phyloP scores from a whole-genome alignment of 2,888 invertebrate genomes.

The Amphipoea lucens region DNA sequence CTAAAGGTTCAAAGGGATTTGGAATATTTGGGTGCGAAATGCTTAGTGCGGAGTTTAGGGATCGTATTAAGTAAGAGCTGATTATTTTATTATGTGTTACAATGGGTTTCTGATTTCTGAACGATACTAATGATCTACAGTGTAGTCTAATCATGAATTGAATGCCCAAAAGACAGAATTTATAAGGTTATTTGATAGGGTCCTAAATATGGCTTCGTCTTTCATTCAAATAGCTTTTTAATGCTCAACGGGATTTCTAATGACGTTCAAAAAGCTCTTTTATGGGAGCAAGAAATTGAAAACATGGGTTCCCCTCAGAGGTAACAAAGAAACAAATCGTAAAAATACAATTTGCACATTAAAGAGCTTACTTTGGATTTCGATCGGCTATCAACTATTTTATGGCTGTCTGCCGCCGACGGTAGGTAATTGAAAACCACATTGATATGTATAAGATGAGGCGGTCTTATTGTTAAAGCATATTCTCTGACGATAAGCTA shows the following conservation, averaged over 20 bases:
- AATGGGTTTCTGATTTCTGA: conserved; percentile 18
- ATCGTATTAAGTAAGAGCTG: conserved; percentile 8
- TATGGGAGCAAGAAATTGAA: conserved; percentile 47
- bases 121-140: neutral
- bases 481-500: conserved; percentile 12
- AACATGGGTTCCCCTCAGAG: conserved; percentile 45
- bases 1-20: conserved; percentile 48
- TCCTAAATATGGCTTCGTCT: conserved; percentile 38
- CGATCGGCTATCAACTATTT: conserved; percentile 43
- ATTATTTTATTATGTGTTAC: conserved; percentile 39
- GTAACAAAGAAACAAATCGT: conserved; percentile 48
- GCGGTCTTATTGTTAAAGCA: conserved; percentile 12
- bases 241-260: conserved; percentile 38
- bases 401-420: conserved; percentile 34
- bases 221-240: conserved; percentile 37
- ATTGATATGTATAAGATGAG: conserved; percentile 40
- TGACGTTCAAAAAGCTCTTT: conserved; percentile 48
- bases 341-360: conserved; percentile 57
- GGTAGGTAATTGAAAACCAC: conserved; percentile 49
- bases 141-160: neutral
- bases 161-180: neutral
- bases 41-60: conserved; percentile 16
- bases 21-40: conserved; percentile 50
- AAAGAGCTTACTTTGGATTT: conserved; percentile 50
- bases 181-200: conserved; percentile 27